Percentiles rank a stretch among this genome's conserved stretches.
Evolutionary conservation across 2,888 invertebrate genomes (phyloP).

Genomic region (Chelonus formosanus): DNA sequence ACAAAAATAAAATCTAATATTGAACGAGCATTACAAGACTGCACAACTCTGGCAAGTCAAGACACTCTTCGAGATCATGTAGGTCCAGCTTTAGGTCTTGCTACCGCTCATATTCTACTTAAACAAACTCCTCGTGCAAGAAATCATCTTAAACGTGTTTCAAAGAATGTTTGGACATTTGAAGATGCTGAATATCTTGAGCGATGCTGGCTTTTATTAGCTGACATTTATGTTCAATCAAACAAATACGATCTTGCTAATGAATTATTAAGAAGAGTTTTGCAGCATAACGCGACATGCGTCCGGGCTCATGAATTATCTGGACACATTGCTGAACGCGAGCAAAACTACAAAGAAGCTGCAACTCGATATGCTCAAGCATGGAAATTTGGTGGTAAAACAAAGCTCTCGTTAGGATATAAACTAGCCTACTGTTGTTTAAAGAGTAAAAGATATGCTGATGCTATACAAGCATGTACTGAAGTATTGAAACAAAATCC

Average conservation of each 20-base stretch:
- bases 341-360: slow-evolving; percentile 88
- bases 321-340: slow-evolving; percentile 90
- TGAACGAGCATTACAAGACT: slow-evolving; percentile 84
- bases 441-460: slow-evolving; percentile 87
- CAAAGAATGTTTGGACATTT: slow-evolving; percentile 88
- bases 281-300: slow-evolving; percentile 87
- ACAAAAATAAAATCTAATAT: slow-evolving; percentile 84
- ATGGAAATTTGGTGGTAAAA: slow-evolving; percentile 84
- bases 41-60: slow-evolving; percentile 76
- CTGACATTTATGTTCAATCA: slow-evolving; percentile 86
- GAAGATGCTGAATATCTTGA: slow-evolving; percentile 97
- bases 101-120: slow-evolving; percentile 83
- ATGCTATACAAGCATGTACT: slow-evolving; percentile 91
- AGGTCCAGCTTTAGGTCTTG: slow-evolving; percentile 85
- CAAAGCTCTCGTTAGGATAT: slow-evolving; percentile 87
- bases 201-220: slow-evolving; percentile 92
- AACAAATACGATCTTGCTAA: slow-evolving; percentile 87
- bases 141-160: slow-evolving; percentile 89
- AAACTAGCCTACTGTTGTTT: slow-evolving; percentile 92
- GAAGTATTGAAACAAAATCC: slow-evolving; percentile 83
- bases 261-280: slow-evolving; percentile 79
- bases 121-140: slow-evolving; percentile 93
- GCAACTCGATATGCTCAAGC: slow-evolving; percentile 84
- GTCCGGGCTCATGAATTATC: slow-evolving; percentile 89
- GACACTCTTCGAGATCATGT: slow-evolving; percentile 82